phyloP scores from a whole-genome alignment of 2,888 invertebrate genomes.

The Xylota sylvarum region DNA sequence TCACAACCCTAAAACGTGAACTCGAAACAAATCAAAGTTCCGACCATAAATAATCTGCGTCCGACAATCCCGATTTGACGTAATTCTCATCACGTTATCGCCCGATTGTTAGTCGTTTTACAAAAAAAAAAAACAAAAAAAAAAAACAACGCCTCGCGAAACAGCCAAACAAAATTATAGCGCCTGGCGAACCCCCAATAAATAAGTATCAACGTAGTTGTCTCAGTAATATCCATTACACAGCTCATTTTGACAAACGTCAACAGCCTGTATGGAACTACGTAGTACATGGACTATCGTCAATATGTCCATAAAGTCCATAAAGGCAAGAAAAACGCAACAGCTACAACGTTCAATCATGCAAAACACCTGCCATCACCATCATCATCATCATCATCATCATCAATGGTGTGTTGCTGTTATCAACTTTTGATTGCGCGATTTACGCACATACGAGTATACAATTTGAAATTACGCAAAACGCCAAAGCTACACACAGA shows the following conservation, averaged over 20 bases:
- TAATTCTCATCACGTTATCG: conserved; percentile 14
- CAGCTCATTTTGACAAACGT: conserved; percentile 17
- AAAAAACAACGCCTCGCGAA: background rate
- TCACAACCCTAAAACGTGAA: conserved; percentile 46
- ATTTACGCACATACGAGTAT: conserved; percentile 18
- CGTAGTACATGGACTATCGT: background rate
- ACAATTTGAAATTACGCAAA: background rate
- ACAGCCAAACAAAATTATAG: conserved; percentile 8
- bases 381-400: background rate
- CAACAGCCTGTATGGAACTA: conserved; percentile 23
- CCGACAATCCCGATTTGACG: conserved; percentile 42
- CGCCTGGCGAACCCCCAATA: conserved; percentile 43
- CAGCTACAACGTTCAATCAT: conserved; percentile 12
- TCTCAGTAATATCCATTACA: conserved; percentile 8
- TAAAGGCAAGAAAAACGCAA: background rate
- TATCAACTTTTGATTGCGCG: conserved; percentile 1
- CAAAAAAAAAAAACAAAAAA: too few species aligned
- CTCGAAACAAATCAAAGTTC: conserved; percentile 42
- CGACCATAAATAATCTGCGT: conserved; percentile 21
- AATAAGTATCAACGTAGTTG: conserved; percentile 29
- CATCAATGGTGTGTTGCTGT: background rate
- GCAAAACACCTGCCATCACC: conserved; percentile 33
- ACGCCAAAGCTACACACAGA: conserved; percentile 1
- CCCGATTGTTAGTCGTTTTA: conserved; percentile 12
- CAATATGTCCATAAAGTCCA: background rate